A percentile compares a stretch with the other conserved stretches of the same genome.
These are phyloP conservation scores for Sebastolobus alascanus DNA, from an alignment of 2,797 vertebrate species.

Conservation along the genomic window DNA sequence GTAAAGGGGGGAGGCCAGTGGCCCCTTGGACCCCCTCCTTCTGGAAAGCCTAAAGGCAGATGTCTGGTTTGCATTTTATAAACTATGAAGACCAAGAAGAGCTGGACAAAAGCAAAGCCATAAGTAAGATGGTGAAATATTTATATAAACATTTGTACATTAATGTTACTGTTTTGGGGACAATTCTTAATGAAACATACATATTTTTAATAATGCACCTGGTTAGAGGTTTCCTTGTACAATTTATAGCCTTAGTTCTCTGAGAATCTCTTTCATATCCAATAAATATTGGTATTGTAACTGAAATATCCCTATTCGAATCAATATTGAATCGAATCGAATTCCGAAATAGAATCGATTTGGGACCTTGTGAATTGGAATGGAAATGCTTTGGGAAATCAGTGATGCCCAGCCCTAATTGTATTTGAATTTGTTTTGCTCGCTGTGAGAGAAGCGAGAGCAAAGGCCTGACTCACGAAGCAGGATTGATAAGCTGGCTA, in stretches of 20 bases:
- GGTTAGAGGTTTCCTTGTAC: background rate
- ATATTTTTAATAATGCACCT: background rate
- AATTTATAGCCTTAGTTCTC: background rate
- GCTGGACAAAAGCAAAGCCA: background rate
- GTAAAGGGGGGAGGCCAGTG: too few relatives aligned
- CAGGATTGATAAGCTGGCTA: slow-evolving; percentile 74
- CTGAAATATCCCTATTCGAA: background rate
- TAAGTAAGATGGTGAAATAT: background rate
- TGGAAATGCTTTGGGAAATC: background rate
- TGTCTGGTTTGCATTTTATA: background rate
- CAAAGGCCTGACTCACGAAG: slow-evolving; percentile 53
- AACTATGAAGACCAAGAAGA: background rate
- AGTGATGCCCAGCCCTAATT: background rate
- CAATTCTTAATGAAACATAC: background rate
- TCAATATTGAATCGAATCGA: background rate
- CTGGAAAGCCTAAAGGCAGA: background rate
- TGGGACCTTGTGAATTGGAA: background rate
- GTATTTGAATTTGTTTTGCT: slow-evolving; percentile 52
- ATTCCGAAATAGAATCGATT: background rate
- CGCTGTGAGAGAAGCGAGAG: slow-evolving; percentile 38
- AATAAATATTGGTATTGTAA: too few relatives aligned
- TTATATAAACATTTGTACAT: background rate
- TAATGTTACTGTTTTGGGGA: background rate
- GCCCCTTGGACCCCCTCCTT: background rate
- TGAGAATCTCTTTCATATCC: background rate